Conservation (phyloP, 2,797 vertebrate genomes). For the Coracias cyanogaster region DNA sequence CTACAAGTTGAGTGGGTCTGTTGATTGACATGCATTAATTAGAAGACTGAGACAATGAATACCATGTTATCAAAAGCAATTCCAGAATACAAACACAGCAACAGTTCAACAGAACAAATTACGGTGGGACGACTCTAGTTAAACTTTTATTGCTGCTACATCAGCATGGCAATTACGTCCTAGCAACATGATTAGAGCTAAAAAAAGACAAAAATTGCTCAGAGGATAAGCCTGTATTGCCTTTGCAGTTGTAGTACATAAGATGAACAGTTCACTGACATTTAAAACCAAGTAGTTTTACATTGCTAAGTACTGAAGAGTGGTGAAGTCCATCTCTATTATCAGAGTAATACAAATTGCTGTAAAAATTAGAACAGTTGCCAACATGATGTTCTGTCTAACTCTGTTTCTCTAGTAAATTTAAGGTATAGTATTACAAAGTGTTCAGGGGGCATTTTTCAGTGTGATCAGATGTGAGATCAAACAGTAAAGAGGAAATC, state of each 20-base stretch:
- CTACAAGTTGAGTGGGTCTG: neutral
- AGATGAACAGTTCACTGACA: neutral
- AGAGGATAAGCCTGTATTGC: neutral
- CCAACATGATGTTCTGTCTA: neutral
- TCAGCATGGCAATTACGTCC: neutral
- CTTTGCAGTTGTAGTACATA: neutral
- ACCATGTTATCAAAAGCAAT: neutral
- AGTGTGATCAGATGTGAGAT: neutral
- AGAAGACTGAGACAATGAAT: neutral
- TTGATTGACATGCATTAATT: neutral
- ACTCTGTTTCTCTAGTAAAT: neutral
- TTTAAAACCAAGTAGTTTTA: neutral
- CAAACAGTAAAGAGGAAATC: neutral
- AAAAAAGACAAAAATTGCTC: neutral
- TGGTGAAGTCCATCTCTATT: neutral
- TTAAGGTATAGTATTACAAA: neutral
- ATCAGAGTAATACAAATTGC: neutral
- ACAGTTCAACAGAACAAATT: neutral
- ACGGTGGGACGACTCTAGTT: neutral
- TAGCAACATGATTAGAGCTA: neutral
- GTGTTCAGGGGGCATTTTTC: neutral
- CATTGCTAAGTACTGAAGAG: neutral
- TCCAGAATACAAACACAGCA: neutral
- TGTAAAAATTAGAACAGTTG: neutral
- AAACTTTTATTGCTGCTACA: neutral